Evolutionary conservation across 2,888 invertebrate species (phyloP).

Genomic region (Hofmannophila pseudospretella): DNA sequence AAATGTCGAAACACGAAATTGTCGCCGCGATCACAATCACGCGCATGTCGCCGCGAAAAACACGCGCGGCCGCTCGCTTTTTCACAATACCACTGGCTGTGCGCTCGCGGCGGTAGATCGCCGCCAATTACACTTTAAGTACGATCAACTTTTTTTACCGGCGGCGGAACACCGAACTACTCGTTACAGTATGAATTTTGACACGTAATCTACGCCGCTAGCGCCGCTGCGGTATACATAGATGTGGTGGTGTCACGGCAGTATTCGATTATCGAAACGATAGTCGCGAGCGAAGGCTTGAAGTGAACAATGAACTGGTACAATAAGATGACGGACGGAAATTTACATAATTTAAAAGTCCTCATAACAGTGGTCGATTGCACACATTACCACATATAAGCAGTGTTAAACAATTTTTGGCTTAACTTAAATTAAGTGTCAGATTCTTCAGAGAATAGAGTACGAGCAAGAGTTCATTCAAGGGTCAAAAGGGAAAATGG

Average conservation of each 20-base stretch:
- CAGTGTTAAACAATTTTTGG: not conserved
- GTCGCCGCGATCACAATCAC: slow-evolving; percentile 24
- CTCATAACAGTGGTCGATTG: not conserved
- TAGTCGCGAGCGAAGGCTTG: slow-evolving; percentile 21
- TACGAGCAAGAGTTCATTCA: too few relatives aligned
- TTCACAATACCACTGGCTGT: slow-evolving; percentile 61
- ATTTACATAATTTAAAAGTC: slow-evolving; percentile 37
- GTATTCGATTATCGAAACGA: slow-evolving; percentile 32
- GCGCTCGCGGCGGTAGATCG: slow-evolving; percentile 26
- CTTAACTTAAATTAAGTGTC: too few relatives aligned
- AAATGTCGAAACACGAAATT: slow-evolving; percentile 13
- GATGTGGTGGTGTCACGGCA: slow-evolving; percentile 30
- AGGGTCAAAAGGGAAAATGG: too few relatives aligned
- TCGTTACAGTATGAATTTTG: not conserved
- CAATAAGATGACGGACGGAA: slow-evolving; percentile 32
- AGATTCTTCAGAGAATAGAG: too few relatives aligned
- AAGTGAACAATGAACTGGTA: slow-evolving; percentile 29
- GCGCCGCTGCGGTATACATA: not conserved
- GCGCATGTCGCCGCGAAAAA: slow-evolving; percentile 39
- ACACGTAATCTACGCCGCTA: slow-evolving; percentile 14
- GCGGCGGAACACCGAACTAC: slow-evolving; percentile 12
- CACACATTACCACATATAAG: not conserved
- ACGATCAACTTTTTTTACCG: slow-evolving; percentile 15
- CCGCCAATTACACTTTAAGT: slow-evolving; percentile 17
- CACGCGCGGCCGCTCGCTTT: slow-evolving; percentile 62